Evolutionary conservation across 2,888 invertebrate genomes (phyloP).

Genomic region (Mythimna pallens): DNA sequence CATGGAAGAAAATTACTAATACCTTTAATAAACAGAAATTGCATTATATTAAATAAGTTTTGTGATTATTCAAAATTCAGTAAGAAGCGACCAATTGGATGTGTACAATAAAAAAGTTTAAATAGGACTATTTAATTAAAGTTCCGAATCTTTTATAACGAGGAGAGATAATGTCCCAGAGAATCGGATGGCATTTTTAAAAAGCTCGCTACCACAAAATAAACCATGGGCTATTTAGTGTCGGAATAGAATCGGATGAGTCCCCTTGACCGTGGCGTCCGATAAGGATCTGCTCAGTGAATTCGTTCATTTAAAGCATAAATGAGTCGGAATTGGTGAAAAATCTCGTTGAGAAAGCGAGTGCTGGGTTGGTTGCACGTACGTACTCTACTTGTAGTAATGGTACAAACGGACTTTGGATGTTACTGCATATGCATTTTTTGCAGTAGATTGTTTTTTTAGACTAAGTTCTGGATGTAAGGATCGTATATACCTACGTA

Average conservation of each 20-base stretch:
- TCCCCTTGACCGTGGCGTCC: constrained; percentile 80
- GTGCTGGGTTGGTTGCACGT: constrained; percentile 47
- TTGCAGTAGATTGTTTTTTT: neutral
- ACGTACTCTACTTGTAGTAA: constrained; percentile 4
- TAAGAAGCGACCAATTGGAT: neutral
- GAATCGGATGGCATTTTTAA: constrained; percentile 75
- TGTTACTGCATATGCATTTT: constrained; percentile 15
- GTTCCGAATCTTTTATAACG: constrained; percentile 37
- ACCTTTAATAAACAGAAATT: neutral
- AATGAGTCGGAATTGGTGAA: constrained; percentile 77
- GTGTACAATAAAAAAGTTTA: neutral
- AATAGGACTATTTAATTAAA: constrained; percentile 33
- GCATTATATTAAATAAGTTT: neutral
- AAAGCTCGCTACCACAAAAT: constrained; percentile 81
- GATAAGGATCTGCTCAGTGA: constrained; percentile 84
- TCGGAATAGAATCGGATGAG: constrained; percentile 83
- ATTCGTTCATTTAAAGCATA: constrained; percentile 83
- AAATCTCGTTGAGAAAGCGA: constrained; percentile 69
- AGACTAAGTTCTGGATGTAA: neutral
- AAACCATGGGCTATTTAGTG: constrained; percentile 84
- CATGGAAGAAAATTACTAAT: no score
- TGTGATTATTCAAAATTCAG: neutral
- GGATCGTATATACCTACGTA: neutral
- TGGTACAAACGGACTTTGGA: neutral
- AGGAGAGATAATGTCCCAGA: constrained; percentile 55